Evolutionary conservation across 2,113 vertebrate species (phyloP).

Genomic region (Rhegmatorhina hoffmannsi): DNA sequence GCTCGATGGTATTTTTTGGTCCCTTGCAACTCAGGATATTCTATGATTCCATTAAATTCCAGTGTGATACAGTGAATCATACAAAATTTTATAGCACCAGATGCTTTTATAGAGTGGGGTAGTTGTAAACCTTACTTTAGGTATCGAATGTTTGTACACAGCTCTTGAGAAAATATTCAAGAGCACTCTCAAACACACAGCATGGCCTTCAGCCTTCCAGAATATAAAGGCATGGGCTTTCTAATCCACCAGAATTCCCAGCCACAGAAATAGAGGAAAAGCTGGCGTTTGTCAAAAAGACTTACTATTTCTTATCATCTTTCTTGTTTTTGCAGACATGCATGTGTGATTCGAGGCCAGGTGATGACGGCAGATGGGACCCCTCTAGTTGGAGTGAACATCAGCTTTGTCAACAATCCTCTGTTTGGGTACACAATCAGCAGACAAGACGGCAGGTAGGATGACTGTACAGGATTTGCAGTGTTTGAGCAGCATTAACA

Average conservation of each 20-base stretch:
- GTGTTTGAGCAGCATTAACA: neutral
- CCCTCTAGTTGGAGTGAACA: slow-evolving; percentile 96
- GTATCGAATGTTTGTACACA: neutral
- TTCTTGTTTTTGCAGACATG: slow-evolving; percentile 79
- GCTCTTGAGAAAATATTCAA: neutral
- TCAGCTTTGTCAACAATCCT: slow-evolving; percentile 94
- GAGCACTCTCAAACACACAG: neutral
- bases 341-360: slow-evolving; percentile 96
- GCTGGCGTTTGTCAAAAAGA: neutral
- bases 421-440: slow-evolving; percentile 93
- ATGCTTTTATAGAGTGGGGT: neutral
- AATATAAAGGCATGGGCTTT: neutral
- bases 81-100: neutral
- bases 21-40: neutral
- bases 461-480: neutral
- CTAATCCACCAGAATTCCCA: neutral
- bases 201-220: neutral
- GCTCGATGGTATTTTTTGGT: neutral
- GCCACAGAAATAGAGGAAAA: neutral
- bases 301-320: neutral
- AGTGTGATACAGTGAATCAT: neutral
- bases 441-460: slow-evolving; percentile 95
- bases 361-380: slow-evolving; percentile 96
- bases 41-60: neutral
- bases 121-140: neutral